Conservation (phyloP, 2,797 vertebrate species). For the Eulemur mongoz region DNA sequence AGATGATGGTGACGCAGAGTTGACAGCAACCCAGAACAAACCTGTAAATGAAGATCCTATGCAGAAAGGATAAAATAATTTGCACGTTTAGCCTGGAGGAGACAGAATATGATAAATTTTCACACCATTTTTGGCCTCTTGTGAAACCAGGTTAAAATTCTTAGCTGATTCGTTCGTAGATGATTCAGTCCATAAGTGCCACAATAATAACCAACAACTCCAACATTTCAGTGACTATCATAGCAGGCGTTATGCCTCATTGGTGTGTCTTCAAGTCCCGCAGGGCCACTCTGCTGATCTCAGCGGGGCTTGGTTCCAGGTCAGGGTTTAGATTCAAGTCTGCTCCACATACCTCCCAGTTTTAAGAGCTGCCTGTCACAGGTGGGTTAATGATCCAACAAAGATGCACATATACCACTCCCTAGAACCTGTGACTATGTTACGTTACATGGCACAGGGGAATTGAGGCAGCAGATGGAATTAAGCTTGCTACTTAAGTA, state of each 20-base stretch:
- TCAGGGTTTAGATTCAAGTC: neutral
- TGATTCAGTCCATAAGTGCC: neutral
- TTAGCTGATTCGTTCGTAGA: neutral
- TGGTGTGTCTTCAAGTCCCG: rapidly evolving
- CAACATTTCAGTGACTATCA: neutral
- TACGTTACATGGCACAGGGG: neutral
- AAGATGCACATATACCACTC: neutral
- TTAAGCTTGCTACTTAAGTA: neutral
- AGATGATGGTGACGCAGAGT: neutral
- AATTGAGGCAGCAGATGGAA: neutral
- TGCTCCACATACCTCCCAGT: neutral
- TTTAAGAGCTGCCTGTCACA: neutral
- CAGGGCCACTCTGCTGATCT: neutral
- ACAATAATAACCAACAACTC: neutral
- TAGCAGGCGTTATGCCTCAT: neutral
- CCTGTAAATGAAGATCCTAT: neutral
- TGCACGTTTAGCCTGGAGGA: neutral
- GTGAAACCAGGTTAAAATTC: slow-evolving; percentile 20
- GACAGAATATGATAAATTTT: neutral
- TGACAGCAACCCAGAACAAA: neutral
- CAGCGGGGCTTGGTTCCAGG: neutral
- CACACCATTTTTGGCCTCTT: neutral
- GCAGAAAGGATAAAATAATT: neutral
- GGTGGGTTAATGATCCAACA: neutral
- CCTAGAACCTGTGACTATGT: neutral